Evolutionary conservation across 2,113 vertebrate species (phyloP).

Genomic region (Sclerurus mexicanus): DNA sequence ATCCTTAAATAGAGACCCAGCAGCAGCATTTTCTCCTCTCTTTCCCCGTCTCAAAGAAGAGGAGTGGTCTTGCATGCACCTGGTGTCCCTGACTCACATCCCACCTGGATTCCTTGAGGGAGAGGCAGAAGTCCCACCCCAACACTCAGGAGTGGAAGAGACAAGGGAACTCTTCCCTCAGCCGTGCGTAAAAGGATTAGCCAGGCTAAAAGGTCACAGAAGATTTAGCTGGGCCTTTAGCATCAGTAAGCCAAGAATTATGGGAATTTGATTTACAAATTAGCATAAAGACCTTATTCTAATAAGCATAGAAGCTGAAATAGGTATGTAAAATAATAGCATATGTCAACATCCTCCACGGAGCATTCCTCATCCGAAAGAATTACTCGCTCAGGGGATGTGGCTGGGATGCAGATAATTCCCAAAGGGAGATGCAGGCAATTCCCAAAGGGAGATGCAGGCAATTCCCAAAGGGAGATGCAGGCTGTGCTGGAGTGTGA

Average conservation of each 20-base stretch:
- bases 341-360: not conserved
- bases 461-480: not conserved
- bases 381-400: not conserved
- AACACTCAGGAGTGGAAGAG: not conserved
- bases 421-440: not conserved
- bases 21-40: not conserved
- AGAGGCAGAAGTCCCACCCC: not conserved
- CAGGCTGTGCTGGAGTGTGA: rapidly evolving
- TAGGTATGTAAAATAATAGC: conserved; percentile 53
- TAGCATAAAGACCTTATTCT: conserved; percentile 68
- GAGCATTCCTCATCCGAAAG: not conserved
- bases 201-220: conserved; percentile 59
- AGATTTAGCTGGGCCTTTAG: conserved; percentile 63
- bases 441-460: not conserved
- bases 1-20: not conserved
- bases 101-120: not conserved
- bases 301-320: conserved; percentile 38
- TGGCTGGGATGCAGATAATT: not conserved
- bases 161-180: not conserved
- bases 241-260: conserved; percentile 66
- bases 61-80: rapidly evolving
- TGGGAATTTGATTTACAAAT: conserved; percentile 67
- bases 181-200: conserved; percentile 32
- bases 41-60: not conserved
- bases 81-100: rapidly evolving